These are phyloP conservation scores for Villa cingulata DNA, from an alignment of 2,888 invertebrate genomes.

Conservation along the genomic window DNA sequence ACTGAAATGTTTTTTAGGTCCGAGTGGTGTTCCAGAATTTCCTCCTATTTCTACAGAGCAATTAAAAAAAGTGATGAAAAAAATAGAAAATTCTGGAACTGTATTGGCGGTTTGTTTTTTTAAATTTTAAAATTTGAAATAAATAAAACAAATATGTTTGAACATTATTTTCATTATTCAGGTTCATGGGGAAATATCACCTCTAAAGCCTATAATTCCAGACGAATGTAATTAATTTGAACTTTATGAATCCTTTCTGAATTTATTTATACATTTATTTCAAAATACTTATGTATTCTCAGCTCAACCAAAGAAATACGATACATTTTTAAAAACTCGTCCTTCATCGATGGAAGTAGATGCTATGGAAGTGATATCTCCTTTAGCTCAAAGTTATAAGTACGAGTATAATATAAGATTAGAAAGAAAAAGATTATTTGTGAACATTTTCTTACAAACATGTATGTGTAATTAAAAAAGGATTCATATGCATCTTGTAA, in stretches of 20 bases:
- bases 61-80: conserved; percentile 43
- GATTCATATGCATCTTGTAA: conserved; percentile 52
- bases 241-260: no score
- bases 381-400: conserved; percentile 35
- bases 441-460: neutral
- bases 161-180: conserved; percentile 26
- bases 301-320: conserved; percentile 44
- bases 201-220: conserved; percentile 22
- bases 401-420: conserved; percentile 6
- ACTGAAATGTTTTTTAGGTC: conserved; percentile 58
- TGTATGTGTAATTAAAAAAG: conserved; percentile 24
- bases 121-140: neutral
- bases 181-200: conserved; percentile 59
- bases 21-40: conserved; percentile 56
- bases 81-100: conserved; percentile 45
- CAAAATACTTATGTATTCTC: neutral
- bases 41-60: conserved; percentile 44
- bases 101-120: conserved; percentile 46
- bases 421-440: neutral
- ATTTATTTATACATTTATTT: neutral
- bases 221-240: conserved; percentile 14
- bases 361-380: conserved; percentile 46
- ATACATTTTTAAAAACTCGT: conserved; percentile 48
- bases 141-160: neutral
- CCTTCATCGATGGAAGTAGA: conserved; percentile 53